phyloP scores from a whole-genome alignment of 1,140 invertebrate genomes.

The Eubasilissa regina region DNA sequence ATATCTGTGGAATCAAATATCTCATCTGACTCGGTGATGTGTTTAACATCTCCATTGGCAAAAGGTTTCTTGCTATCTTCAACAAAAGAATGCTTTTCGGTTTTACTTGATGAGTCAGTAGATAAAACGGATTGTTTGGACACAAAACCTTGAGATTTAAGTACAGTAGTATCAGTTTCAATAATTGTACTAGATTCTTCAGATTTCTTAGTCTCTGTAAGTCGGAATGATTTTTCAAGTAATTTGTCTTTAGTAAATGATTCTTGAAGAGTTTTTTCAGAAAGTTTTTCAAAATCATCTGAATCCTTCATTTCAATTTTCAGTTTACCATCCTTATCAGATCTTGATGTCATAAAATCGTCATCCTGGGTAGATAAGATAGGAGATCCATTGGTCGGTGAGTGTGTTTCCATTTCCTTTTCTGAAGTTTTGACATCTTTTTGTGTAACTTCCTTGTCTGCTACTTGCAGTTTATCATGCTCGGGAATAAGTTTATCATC shows the following conservation, averaged over 20 bases:
- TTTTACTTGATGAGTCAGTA: neutral
- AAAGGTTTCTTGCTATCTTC: conserved; percentile 17
- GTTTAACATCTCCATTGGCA: conserved; percentile 48
- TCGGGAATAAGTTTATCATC: neutral
- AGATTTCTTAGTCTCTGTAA: no score
- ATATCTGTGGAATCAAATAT: neutral
- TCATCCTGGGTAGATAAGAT: neutral
- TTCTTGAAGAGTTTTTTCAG: no score
- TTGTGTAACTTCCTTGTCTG: neutral
- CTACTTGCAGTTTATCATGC: no score
- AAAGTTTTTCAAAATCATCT: no score
- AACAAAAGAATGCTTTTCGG: neutral
- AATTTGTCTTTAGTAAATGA: no score
- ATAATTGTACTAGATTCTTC: no score
- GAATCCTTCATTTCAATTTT: neutral
- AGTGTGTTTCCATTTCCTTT: neutral
- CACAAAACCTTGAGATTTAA: no score
- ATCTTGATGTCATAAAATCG: neutral
- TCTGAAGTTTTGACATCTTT: neutral
- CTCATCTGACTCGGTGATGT: conserved; percentile 26
- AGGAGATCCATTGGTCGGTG: neutral
- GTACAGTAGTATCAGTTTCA: no score
- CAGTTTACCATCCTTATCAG: neutral
- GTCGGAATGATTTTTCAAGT: no score
- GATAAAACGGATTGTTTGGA: neutral